phyloP scores from a whole-genome alignment of 2,113 vertebrate genomes.

The Tylochromis polylepis region DNA sequence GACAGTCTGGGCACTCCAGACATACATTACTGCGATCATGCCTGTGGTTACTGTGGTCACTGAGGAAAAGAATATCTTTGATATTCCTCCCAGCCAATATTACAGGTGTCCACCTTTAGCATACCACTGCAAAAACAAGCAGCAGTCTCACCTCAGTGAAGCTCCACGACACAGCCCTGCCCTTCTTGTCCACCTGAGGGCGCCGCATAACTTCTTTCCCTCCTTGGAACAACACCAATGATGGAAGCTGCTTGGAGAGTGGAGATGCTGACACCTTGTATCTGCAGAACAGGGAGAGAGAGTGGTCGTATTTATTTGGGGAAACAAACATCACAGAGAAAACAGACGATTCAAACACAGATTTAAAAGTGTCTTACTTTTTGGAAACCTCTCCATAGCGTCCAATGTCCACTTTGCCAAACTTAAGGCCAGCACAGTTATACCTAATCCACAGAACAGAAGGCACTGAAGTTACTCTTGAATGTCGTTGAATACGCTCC shows the following conservation, averaged over 20 bases:
- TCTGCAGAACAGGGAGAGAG: constrained; percentile 56
- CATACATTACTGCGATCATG: too few species aligned
- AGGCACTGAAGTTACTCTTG: too few species aligned
- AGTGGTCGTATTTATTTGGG: neutral
- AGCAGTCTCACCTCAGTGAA: constrained; percentile 84
- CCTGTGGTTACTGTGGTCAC: neutral
- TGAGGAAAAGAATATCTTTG: neutral
- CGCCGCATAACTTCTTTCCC: constrained; percentile 87
- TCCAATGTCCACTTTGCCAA: constrained; percentile 92
- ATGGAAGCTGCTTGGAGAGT: constrained; percentile 92
- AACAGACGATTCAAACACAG: neutral
- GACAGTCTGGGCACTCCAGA: neutral
- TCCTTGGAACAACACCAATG: constrained; percentile 89
- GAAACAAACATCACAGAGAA: fast-evolving
- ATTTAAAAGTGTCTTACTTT: constrained; percentile 66
- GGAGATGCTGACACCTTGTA: constrained; percentile 91
- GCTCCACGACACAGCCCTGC: constrained; percentile 93
- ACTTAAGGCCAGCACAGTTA: constrained; percentile 86
- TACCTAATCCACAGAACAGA: constrained; percentile 72
- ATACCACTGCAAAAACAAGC: neutral
- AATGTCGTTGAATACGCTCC: too few species aligned
- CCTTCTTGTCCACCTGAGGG: constrained; percentile 93
- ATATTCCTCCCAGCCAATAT: neutral
- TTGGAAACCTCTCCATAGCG: constrained; percentile 88
- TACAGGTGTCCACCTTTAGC: neutral